Evolutionary conservation across 2,888 invertebrate species (phyloP).

Genomic region (Syritta pipiens): DNA sequence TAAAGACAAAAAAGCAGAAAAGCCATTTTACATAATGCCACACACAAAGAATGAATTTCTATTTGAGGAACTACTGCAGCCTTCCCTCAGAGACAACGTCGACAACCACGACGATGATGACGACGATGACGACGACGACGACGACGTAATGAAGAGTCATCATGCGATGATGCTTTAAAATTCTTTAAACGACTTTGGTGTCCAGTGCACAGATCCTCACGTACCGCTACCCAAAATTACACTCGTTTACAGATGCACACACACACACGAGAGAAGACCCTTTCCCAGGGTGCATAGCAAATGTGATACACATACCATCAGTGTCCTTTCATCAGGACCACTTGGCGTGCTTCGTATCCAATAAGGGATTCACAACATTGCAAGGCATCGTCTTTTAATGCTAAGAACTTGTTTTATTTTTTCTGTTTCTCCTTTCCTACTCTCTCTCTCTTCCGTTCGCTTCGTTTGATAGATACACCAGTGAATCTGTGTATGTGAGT

Average conservation of each 20-base stretch:
- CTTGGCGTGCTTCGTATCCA: conserved; percentile 58
- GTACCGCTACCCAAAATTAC: conserved; percentile 36
- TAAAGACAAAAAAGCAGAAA: conserved; percentile 27
- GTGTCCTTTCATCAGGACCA: conserved; percentile 49
- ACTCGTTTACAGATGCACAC: conserved; percentile 33
- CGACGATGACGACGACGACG: conserved; percentile 2
- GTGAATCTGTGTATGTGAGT: conserved; percentile 1
- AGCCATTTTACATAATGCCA: conserved; percentile 18
- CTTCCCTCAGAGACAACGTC: no score
- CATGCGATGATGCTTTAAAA: conserved; percentile 50
- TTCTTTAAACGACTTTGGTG: conserved; percentile 45
- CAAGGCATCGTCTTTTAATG: conserved; percentile 58
- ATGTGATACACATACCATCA: conserved; percentile 51
- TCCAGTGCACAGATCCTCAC: background rate
- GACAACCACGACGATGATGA: no score
- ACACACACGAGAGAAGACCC: conserved; percentile 3
- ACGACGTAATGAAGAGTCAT: conserved; percentile 43
- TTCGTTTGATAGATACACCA: background rate
- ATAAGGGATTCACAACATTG: conserved; percentile 57
- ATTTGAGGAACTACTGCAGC: conserved; percentile 31
- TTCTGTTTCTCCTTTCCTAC: background rate
- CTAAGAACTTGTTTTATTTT: conserved; percentile 25
- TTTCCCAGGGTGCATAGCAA: conserved; percentile 47
- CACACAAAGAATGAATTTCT: conserved; percentile 42
- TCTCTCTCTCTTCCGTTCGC: conserved; percentile 13